Base-by-base conservation (phyloP, 2,797 vertebrate genomes). In the Anabas testudineus region DNA sequence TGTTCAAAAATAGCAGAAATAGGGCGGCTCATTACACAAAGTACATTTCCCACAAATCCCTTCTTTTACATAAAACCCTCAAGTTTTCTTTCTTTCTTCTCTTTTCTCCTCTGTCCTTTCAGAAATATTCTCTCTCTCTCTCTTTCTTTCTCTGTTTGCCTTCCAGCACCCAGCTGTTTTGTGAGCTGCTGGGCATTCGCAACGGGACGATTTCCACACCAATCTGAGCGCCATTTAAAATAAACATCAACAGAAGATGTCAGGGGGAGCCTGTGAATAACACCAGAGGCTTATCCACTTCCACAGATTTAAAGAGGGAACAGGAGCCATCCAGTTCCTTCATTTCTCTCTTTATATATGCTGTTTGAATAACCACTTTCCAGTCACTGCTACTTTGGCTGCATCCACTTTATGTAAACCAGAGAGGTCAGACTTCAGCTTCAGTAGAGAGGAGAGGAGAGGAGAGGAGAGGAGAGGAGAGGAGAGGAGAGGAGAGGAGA, bases 241-340 rank as follows among this genome's bases (percentile, higher is more conserved):
- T 86, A 87, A 91, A 90, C 91, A 92, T 89, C 86, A 88, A 91
- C 90, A 87, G 78, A 87, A 81, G 74, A 87, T 87, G 86, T 90
- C 86, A 86, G 74, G 80, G 70, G 84, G 83, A 88, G 81, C 60
- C 86, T 75, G 73, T 75, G 85, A 90, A 91, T 82, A 88, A 88
- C 80, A 90, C 91, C 86, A 70, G 83, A 77, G 90, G 92, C 88
- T 93, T 90, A 91, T 93, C 90, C 86, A 82, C 80, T 84, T 61
- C 54, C 49, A 34, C 79, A 73, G 84, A 88, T 91, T 89, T 81
- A 73, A 74, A 84, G 72, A 83, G 54, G 55, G 34, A 81, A 84
- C 56, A 79, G 57, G 68, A 83, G 78, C 71, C 76, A 82, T 87
- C 81, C 87, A 83, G 57, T 70, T 80, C 52, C 82, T 70, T 84